Evolutionary conservation across 2,113 vertebrate genomes (phyloP).

Genomic region (Eonycteris spelaea): DNA sequence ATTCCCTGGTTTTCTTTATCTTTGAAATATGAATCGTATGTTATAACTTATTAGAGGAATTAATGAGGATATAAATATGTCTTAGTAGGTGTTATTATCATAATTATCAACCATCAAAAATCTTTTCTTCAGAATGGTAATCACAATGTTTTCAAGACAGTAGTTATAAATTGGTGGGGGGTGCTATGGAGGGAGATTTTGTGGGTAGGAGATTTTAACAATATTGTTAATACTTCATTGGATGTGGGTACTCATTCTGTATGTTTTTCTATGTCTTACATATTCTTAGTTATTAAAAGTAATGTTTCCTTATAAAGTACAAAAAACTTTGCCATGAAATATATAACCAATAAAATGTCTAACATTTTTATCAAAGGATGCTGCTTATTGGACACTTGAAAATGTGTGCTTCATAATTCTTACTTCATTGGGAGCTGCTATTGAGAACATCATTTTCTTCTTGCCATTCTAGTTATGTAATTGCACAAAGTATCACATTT

Average conservation of each 20-base stretch:
- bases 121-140: not conserved
- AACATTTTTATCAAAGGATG: not conserved
- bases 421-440: not conserved
- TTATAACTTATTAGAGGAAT: not conserved
- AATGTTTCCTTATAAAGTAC: not conserved
- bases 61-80: not conserved
- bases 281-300: not conserved
- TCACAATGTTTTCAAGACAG: not conserved
- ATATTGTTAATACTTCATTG: not conserved
- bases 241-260: not conserved
- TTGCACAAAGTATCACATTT: not conserved
- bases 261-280: not conserved
- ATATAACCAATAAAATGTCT: not conserved
- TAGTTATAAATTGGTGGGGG: not conserved
- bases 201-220: not conserved
- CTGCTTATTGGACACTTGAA: not conserved
- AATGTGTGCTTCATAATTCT: not conserved
- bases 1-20: not conserved
- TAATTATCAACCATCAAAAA: not conserved
- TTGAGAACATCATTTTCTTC: not conserved
- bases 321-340: not conserved
- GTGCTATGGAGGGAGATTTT: not conserved
- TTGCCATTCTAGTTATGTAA: not conserved
- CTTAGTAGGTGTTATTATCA: not conserved
- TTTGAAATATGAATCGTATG: not conserved